Base-by-base conservation (phyloP, 2,113 vertebrate species). In the Crypturellus undulatus region DNA sequence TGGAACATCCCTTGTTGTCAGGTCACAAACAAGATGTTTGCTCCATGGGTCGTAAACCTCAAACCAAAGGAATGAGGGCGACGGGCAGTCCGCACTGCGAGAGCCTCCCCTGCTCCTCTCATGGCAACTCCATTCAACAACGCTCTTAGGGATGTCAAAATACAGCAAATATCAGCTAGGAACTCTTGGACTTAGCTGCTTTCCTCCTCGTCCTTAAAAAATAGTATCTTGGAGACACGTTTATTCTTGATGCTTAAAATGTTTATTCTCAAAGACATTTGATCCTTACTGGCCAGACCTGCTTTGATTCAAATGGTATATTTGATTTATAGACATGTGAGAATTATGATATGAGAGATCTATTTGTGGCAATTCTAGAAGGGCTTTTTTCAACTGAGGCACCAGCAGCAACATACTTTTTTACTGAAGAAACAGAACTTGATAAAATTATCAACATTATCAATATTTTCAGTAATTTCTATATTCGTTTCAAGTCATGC, bases 361-460 rank as follows among this genome's bases (percentile, higher is more conserved):
- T 43, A 90, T 65, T 47, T 21, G 80, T 34, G 54, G 58, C 58
- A 89, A 49, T 1, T 32, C 91, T 79, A 84, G 92, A 76, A 52
- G 87, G 59, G 22, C 17, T 65, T 91, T 89, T 90, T 84, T 86
- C 79, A 90, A 7, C 76, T 9, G 36, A 1, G 0, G 69, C 69
- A 30, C 2, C 14, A 84, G 73, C 65, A 47, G 19, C 84, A 52
- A 56, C 64, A 21, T 3, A 49, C 6, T 43, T 62, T 87, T 93
- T 81, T 80, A 85, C 64, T 45, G 56, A 69, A 68, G 79, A 70
- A 90, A 45, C 60, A 85, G 93, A 75, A 51, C 93, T 75, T 51
- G 62, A 95, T 93, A 93, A 94, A 95, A 93, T n/a, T 6, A 54
- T 34, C 83, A 16, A 81, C 84, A 79, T 68, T 95, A 94, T 92